These are phyloP conservation scores for Noctua janthe DNA, from an alignment of 2,888 invertebrate genomes.

Conservation along the genomic window DNA sequence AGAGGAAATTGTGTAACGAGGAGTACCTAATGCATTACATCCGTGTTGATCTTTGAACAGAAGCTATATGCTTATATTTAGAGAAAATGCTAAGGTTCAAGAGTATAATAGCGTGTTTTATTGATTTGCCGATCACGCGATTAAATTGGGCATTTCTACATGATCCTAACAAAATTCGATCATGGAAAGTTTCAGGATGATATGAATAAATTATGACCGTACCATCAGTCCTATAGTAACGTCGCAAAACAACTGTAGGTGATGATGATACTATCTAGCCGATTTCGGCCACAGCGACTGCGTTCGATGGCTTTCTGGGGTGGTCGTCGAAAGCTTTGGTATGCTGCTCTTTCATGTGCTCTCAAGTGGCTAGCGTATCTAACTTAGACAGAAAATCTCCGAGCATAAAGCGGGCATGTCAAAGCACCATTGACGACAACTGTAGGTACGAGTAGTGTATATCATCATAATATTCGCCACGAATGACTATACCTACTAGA, in stretches of 20 bases:
- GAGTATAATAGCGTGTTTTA: background rate
- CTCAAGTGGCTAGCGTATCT: background rate
- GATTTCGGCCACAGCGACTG: background rate
- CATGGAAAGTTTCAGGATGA: background rate
- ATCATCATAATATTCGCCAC: no score
- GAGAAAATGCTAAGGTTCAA: no score
- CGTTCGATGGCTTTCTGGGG: background rate
- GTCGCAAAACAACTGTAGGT: background rate
- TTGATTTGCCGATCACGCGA: background rate
- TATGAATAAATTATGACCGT: background rate
- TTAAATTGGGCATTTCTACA: background rate
- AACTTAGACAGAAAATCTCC: background rate
- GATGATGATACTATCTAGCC: background rate
- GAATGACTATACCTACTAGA: no score
- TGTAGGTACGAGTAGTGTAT: background rate
- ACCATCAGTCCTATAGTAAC: background rate
- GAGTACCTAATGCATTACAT: slow-evolving; percentile 35
- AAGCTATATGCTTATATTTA: background rate
- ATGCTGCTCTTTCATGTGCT: background rate
- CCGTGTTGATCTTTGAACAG: slow-evolving; percentile 29
- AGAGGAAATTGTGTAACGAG: slow-evolving; percentile 33
- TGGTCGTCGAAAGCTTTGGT: background rate
- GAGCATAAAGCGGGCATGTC: background rate
- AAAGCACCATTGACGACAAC: no score
- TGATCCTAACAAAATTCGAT: background rate